A percentile compares a stretch with the other conserved stretches of the same genome.
phyloP scores from a whole-genome alignment of 2,113 vertebrate species.

The Thomomys bottae region DNA sequence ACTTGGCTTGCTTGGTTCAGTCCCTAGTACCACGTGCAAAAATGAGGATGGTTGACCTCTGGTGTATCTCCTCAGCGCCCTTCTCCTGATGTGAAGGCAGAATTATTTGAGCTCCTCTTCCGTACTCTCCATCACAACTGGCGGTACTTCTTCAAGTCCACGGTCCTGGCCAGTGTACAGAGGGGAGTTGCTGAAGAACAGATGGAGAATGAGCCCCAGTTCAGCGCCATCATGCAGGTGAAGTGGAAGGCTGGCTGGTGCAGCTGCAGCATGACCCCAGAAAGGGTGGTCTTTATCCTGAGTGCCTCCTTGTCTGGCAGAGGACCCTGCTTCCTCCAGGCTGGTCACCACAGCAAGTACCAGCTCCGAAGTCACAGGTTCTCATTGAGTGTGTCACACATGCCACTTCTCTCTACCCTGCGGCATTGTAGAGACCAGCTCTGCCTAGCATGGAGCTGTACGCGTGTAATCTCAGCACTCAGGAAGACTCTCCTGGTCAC shows the following conservation, averaged over 20 bases:
- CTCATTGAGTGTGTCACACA: background rate
- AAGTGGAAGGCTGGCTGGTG: background rate
- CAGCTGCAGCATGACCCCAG: background rate
- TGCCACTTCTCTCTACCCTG: background rate
- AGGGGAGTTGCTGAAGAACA: constrained; percentile 91
- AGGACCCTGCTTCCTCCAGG: background rate
- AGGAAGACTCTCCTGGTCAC: background rate
- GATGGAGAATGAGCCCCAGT: constrained; percentile 98
- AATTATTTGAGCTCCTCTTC: constrained; percentile 98
- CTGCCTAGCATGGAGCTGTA: too few species aligned
- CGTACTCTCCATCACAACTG: constrained; percentile 98
- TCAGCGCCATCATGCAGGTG: constrained; percentile 99
- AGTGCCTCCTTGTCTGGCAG: background rate
- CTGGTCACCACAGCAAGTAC: background rate
- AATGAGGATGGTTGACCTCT: background rate
- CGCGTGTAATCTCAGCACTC: background rate
- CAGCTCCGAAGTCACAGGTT: too few species aligned
- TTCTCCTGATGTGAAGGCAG: constrained; percentile 97
- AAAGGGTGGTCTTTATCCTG: background rate
- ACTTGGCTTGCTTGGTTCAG: background rate
- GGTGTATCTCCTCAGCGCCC: constrained; percentile 87
- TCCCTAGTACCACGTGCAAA: too few species aligned
- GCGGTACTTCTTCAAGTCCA: constrained; percentile 98
- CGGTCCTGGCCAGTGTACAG: constrained; percentile 94
- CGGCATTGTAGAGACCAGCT: background rate